These are phyloP conservation scores for Cabera pusaria DNA, from an alignment of 2,888 invertebrate genomes.

Conservation along the genomic window DNA sequence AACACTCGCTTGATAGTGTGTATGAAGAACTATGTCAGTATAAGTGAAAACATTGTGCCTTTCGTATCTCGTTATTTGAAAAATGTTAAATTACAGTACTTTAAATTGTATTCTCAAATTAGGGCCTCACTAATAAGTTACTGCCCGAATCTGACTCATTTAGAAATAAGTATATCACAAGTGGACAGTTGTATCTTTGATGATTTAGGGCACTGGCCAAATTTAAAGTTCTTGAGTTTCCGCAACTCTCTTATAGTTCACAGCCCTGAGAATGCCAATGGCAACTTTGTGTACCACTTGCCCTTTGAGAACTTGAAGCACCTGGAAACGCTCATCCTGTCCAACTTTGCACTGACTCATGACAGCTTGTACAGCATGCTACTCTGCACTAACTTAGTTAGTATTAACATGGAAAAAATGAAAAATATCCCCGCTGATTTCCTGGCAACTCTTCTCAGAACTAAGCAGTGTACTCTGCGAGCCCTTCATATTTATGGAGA, in stretches of 20 bases:
- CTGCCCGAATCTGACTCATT: constrained; percentile 77
- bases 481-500: constrained; percentile 78
- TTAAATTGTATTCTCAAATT: constrained; percentile 79
- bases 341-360: constrained; percentile 77
- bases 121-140: constrained; percentile 74
- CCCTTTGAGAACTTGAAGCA: constrained; percentile 75
- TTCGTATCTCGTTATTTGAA: constrained; percentile 79
- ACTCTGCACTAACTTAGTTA: constrained; percentile 71
- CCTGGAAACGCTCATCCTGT: constrained; percentile 71
- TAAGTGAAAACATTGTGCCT: constrained; percentile 78
- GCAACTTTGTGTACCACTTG: constrained; percentile 75
- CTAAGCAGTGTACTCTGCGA: constrained; percentile 65
- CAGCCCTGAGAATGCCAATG: constrained; percentile 70
- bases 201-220: constrained; percentile 76
- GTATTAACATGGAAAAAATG: constrained; percentile 82
- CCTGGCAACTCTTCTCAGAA: constrained; percentile 68
- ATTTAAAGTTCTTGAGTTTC: constrained; percentile 77
- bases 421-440: constrained; percentile 79
- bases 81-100: constrained; percentile 80
- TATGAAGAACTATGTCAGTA: constrained; percentile 79
- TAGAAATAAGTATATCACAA: constrained; percentile 82
- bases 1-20: constrained; percentile 78
- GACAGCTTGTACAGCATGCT: constrained; percentile 76
- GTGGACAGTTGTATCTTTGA: constrained; percentile 81
- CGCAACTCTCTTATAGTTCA: constrained; percentile 78